Conservation (phyloP, 2,888 invertebrate genomes). For the Rhimphoctona megacephalus region DNA sequence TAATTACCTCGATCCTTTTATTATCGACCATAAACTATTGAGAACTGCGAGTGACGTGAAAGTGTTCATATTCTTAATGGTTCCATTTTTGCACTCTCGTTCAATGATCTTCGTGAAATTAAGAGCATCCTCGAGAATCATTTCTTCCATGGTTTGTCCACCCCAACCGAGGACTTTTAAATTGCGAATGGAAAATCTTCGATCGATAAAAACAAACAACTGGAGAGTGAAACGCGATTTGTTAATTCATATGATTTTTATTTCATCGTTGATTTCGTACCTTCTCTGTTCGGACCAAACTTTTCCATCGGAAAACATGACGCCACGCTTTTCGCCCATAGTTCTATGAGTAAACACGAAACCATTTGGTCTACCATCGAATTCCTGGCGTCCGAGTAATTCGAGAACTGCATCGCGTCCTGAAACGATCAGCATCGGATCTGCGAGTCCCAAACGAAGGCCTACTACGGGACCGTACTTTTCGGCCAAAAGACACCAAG, state of each 20-base stretch:
- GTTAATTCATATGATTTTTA: background rate
- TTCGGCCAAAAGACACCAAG: conserved; percentile 87
- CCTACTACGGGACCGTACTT: conserved; percentile 89
- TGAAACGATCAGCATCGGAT: conserved; percentile 87
- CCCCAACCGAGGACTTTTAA: conserved; percentile 89
- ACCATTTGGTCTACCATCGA: conserved; percentile 90
- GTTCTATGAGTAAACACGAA: conserved; percentile 89
- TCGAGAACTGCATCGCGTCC: conserved; percentile 88
- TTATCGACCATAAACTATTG: conserved; percentile 90
- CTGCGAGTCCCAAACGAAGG: conserved; percentile 87
- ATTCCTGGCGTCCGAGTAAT: conserved; percentile 88
- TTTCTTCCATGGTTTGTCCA: conserved; percentile 87
- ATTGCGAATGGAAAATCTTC: conserved; percentile 88
- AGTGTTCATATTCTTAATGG: conserved; percentile 85
- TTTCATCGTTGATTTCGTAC: conserved; percentile 65
- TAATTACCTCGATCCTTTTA: conserved; percentile 87
- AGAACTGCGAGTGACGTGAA: conserved; percentile 86
- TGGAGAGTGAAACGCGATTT: conserved; percentile 5
- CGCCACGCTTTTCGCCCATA: conserved; percentile 88
- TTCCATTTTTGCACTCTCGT: conserved; percentile 79
- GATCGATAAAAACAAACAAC: conserved; percentile 23
- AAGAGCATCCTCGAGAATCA: conserved; percentile 87
- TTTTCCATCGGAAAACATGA: conserved; percentile 90
- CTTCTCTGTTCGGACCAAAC: conserved; percentile 89
- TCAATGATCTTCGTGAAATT: conserved; percentile 86